A percentile compares a stretch with the other conserved stretches of the same genome.
These are phyloP conservation scores for Gouania willdenowi DNA, from an alignment of 2,797 vertebrate species.

Conservation along the genomic window DNA sequence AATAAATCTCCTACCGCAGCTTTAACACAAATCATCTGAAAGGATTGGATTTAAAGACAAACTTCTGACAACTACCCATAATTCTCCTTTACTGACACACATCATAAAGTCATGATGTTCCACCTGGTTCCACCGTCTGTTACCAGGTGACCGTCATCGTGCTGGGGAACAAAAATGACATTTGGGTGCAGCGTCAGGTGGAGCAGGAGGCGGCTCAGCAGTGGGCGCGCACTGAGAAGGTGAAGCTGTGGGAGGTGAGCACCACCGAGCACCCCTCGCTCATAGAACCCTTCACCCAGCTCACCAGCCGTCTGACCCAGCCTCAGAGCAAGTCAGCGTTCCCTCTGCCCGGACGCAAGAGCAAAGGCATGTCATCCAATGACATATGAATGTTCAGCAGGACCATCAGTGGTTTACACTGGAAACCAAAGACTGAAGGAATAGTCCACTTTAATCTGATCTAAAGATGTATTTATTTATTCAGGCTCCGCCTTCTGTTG, in stretches of 20 bases:
- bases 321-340: constrained; percentile 93
- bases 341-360: constrained; percentile 90
- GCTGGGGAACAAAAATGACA: constrained; percentile 91
- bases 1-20: too few species aligned
- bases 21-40: too few species aligned
- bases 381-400: constrained; percentile 81
- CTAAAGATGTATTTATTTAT: too few species aligned
- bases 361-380: constrained; percentile 83
- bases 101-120: too few species aligned
- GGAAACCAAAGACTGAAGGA: too few species aligned
- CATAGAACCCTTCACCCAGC: constrained; percentile 88
- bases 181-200: constrained; percentile 86
- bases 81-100: too few species aligned
- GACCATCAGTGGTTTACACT: too few species aligned
- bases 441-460: too few species aligned
- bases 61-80: too few species aligned
- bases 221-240: constrained; percentile 89
- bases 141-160: constrained; percentile 88
- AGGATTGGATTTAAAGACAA: too few species aligned
- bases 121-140: too few species aligned
- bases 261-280: constrained; percentile 85
- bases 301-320: constrained; percentile 92
- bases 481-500: too few species aligned
- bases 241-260: constrained; percentile 94
- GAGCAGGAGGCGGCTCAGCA: constrained; percentile 86